phyloP scores from a whole-genome alignment of 2,797 vertebrate species.

The Intellagama lesueurii region DNA sequence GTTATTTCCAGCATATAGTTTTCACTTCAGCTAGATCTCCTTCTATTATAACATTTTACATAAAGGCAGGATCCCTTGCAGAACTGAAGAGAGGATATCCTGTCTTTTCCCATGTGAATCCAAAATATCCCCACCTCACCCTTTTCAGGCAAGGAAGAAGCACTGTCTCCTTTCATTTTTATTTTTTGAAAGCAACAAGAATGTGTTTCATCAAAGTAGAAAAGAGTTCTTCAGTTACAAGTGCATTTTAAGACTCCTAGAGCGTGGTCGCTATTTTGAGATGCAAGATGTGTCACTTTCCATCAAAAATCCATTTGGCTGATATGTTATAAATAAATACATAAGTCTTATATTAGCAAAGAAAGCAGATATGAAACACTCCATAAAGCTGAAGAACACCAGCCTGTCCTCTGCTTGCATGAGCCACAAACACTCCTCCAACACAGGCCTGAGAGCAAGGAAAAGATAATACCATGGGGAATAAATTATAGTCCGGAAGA shows the following conservation, averaged over 20 bases:
- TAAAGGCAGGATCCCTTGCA: background rate
- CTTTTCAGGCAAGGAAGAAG: background rate
- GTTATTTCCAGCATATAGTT: conserved; percentile 12
- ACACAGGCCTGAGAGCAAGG: conserved; percentile 51
- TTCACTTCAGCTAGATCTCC: too few relatives aligned
- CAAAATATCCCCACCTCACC: background rate
- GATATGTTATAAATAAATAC: background rate
- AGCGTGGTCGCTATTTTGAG: background rate
- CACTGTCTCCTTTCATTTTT: background rate
- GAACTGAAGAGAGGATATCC: background rate
- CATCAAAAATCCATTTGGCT: conserved; percentile 10
- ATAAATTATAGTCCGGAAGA: conserved; percentile 50
- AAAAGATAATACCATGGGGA: conserved; percentile 45
- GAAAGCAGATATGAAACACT: conserved; percentile 34
- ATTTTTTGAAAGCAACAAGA: background rate
- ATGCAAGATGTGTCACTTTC: conserved; percentile 3
- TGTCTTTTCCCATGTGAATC: conserved; percentile 9
- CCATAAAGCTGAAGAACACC: conserved; percentile 52
- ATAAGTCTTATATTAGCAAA: conserved; percentile 10
- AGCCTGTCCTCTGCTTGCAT: conserved; percentile 42
- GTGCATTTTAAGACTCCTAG: rapidly evolving
- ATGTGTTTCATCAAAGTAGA: conserved; percentile 38
- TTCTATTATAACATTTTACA: too few relatives aligned
- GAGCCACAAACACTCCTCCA: conserved; percentile 50
- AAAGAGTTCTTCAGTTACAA: conserved; percentile 46